These are phyloP conservation scores for Lasius platythorax DNA, from an alignment of 2,888 invertebrate species.

Conservation along the genomic window DNA sequence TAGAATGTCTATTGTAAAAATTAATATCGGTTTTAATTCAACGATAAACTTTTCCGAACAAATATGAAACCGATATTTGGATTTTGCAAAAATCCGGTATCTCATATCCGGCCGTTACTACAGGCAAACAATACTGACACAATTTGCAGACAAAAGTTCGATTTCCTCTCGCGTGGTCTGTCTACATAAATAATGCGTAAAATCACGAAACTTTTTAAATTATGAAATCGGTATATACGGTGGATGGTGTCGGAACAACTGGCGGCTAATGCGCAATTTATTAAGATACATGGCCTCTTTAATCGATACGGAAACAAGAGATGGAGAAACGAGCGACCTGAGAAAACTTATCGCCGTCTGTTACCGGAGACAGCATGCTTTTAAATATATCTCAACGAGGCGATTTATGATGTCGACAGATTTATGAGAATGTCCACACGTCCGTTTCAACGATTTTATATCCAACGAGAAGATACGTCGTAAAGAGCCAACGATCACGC, in stretches of 20 bases:
- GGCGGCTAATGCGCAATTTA: conserved; percentile 73
- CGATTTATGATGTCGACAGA: conserved; percentile 67
- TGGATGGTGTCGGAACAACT: conserved; percentile 27
- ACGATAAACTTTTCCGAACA: conserved; percentile 10
- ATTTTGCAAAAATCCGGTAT: conserved; percentile 25
- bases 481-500: conserved; percentile 31
- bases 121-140: conserved; percentile 62
- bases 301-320: conserved; percentile 70
- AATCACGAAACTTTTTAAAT: conserved; percentile 73
- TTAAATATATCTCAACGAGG: conserved; percentile 56
- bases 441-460: conserved; percentile 56
- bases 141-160: conserved; percentile 62
- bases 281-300: conserved; percentile 71
- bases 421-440: conserved; percentile 69
- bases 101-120: conserved; percentile 10
- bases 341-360: conserved; percentile 50
- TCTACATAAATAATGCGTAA: conserved; percentile 72
- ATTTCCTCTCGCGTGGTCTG: conserved; percentile 50
- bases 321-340: conserved; percentile 54
- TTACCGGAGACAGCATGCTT: conserved; percentile 33
- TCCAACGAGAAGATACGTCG: background rate
- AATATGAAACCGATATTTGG: conserved; percentile 23
- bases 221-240: conserved; percentile 58
- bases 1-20: conserved; percentile 11
- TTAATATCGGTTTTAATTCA: conserved; percentile 7